Conservation (phyloP, 1,140 invertebrate species). For the Oryctes rhinoceros region DNA sequence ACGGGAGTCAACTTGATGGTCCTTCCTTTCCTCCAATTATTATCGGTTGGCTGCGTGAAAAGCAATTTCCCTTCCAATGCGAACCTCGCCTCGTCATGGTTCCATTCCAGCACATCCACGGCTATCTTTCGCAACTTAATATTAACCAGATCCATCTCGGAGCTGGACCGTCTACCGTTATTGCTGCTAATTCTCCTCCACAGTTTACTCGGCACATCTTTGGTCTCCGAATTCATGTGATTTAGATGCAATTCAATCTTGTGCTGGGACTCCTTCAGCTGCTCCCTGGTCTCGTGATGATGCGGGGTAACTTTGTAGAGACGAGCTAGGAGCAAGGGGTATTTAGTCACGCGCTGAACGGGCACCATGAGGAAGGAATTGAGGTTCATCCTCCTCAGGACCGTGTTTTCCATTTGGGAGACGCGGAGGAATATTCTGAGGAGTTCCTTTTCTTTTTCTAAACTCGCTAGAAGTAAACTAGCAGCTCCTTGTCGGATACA, state of each 20-base stretch:
- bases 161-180: conserved; percentile 73
- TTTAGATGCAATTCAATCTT: conserved; percentile 93
- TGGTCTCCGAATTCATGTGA: conserved; percentile 94
- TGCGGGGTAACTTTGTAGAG: conserved; percentile 90
- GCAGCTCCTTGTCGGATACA: conserved; percentile 91
- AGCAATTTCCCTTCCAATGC: conserved; percentile 86
- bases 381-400: conserved; percentile 92
- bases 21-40: conserved; percentile 86
- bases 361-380: conserved; percentile 97
- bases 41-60: conserved; percentile 87
- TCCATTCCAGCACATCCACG: conserved; percentile 91
- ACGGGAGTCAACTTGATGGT: conserved; percentile 88
- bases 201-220: conserved; percentile 88
- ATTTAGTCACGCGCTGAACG: conserved; percentile 90
- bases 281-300: conserved; percentile 78
- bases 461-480: conserved; percentile 85
- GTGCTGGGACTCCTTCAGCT: conserved; percentile 83
- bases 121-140: conserved; percentile 91
- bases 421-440: conserved; percentile 93
- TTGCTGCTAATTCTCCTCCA: conserved; percentile 89
- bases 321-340: conserved; percentile 89
- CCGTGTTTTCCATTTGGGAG: conserved; percentile 95
- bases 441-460: conserved; percentile 96
- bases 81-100: conserved; percentile 88
- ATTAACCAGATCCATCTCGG: conserved; percentile 85